These are phyloP conservation scores for Megaceryle torquata DNA, from an alignment of 2,113 vertebrate genomes.

Conservation along the genomic window DNA sequence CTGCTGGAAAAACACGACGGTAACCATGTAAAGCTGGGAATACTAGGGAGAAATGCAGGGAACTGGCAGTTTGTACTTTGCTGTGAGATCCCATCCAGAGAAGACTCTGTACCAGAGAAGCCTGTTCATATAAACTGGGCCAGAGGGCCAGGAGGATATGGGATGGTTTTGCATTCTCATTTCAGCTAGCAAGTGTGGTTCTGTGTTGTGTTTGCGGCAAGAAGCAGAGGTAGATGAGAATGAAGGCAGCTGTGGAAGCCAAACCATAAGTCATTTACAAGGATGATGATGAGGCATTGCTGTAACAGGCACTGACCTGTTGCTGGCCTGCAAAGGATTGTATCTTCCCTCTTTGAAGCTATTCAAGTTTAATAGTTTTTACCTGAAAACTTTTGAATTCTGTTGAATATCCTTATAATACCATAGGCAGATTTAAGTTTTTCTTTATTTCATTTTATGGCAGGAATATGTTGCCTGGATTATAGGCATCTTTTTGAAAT, in stretches of 20 bases:
- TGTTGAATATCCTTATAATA: not conserved
- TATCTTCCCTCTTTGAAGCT: not conserved
- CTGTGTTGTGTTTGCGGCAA: not conserved
- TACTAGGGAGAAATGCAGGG: not conserved
- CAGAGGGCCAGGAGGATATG: not conserved
- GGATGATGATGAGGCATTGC: not conserved
- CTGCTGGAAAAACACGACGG: not conserved
- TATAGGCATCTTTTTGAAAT: not conserved
- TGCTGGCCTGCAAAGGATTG: not conserved
- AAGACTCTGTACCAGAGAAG: not conserved
- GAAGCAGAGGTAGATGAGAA: not conserved
- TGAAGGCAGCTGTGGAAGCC: not conserved
- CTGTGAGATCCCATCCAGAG: not conserved
- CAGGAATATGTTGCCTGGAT: not conserved
- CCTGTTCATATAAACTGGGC: not conserved
- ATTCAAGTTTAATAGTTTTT: not conserved
- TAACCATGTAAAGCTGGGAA: not conserved
- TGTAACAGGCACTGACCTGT: constrained; percentile 36
- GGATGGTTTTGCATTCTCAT: not conserved
- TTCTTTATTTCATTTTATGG: not conserved
- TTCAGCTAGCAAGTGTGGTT: not conserved
- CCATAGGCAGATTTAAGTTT: not conserved
- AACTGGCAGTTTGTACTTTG: not conserved
- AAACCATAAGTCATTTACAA: not conserved
- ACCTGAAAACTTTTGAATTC: not conserved